Evolutionary conservation across 2,888 invertebrate species (phyloP).

Genomic region (Selenia dentaria): DNA sequence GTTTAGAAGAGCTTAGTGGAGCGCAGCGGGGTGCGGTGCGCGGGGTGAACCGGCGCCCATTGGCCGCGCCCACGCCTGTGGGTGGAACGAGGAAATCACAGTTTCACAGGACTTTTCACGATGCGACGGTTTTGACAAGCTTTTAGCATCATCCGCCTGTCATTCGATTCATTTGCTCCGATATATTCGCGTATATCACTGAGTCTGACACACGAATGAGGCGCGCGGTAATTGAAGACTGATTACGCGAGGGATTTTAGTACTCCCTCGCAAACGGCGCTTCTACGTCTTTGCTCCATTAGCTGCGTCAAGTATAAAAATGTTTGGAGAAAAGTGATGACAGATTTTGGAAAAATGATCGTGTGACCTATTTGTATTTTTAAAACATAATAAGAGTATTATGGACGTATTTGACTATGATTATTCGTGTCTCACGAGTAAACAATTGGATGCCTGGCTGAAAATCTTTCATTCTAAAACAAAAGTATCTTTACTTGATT

Average conservation of each 20-base stretch:
- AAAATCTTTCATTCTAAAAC: no score
- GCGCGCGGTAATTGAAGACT: slow-evolving; percentile 55
- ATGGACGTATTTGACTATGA: no score
- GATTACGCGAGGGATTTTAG: slow-evolving; percentile 56
- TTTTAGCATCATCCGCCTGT: slow-evolving; percentile 75
- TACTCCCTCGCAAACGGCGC: slow-evolving; percentile 35
- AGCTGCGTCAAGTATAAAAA: slow-evolving; percentile 3
- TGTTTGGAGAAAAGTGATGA: slow-evolving; percentile 12
- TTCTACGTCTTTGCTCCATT: slow-evolving; percentile 15
- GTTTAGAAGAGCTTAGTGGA: slow-evolving; percentile 48
- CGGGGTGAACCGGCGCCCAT: slow-evolving; percentile 64
- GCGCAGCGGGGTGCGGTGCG: slow-evolving; percentile 46
- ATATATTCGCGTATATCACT: slow-evolving; percentile 42
- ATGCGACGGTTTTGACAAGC: slow-evolving; percentile 69
- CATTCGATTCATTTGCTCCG: slow-evolving; percentile 59
- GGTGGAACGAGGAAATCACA: slow-evolving; percentile 70
- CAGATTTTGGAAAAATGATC: slow-evolving; percentile 5
- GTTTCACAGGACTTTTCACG: slow-evolving; percentile 58
- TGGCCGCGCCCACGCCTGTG: slow-evolving; percentile 74
- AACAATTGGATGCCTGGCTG: no score
- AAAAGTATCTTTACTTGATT: no score
- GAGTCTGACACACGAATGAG: slow-evolving; percentile 48
- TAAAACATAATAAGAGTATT: no score
- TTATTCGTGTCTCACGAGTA: no score
- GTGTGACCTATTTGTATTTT: no score